Conservation (phyloP, 1,140 invertebrate species). For the Oryzaephilus surinamensis region DNA sequence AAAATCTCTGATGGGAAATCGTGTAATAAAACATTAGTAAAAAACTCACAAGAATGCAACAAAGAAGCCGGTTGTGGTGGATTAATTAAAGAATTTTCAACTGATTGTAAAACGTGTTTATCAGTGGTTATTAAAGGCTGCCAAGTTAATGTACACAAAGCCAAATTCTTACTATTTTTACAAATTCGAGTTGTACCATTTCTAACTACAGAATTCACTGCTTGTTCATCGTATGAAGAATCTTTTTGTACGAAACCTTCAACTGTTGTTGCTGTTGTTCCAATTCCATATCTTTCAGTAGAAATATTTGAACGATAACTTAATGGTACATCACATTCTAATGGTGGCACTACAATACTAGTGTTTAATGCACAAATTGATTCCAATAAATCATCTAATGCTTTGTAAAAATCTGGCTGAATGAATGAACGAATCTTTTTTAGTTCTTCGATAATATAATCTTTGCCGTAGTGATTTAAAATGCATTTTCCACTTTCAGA, state of each 20-base stretch:
- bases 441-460: constrained; percentile 19
- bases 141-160: constrained; percentile 22
- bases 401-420: constrained; percentile 14
- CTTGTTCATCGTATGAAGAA: constrained; percentile 16
- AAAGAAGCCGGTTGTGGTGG: constrained; percentile 20
- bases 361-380: constrained; percentile 1
- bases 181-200: neutral
- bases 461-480: constrained; percentile 22
- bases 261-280: constrained; percentile 27
- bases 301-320: constrained; percentile 22
- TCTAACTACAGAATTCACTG: neutral
- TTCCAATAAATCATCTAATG: constrained; percentile 18
- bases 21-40: constrained; percentile 51
- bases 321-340: constrained; percentile 25
- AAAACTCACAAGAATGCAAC: constrained; percentile 45
- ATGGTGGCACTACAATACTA: constrained; percentile 17
- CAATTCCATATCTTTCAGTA: constrained; percentile 4
- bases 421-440: constrained; percentile 21
- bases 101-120: constrained; percentile 28
- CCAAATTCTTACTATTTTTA: no score
- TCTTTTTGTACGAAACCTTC: constrained; percentile 21
- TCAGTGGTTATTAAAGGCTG: constrained; percentile 31
- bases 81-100: constrained; percentile 29
- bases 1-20: constrained; percentile 62
- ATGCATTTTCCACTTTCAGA: constrained; percentile 22